A percentile compares a stretch with the other conserved stretches of the same genome.
Conservation (phyloP, 92 coral and sea anemone genomes). For the Palythoa heliodiscus region DNA sequence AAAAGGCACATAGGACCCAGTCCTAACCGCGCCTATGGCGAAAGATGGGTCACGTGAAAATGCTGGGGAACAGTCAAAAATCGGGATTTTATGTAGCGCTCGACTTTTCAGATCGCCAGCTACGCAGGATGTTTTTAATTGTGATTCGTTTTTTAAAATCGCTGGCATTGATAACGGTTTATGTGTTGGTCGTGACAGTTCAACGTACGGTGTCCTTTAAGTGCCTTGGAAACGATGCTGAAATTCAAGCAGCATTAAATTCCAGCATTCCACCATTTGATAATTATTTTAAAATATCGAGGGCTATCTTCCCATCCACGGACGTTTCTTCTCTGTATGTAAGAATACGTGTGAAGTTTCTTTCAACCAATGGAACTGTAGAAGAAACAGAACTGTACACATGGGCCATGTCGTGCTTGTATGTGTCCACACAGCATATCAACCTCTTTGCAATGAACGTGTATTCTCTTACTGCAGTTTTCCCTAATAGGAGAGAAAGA, state of each 20-base stretch:
- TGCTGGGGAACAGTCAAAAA: no score
- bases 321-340: slow-evolving; percentile 26
- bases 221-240: slow-evolving; percentile 27
- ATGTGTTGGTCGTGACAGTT: neutral
- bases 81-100: no score
- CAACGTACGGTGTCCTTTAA: neutral
- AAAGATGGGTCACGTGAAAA: no score
- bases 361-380: neutral
- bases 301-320: slow-evolving; percentile 24
- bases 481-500: slow-evolving; percentile 24
- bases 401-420: slow-evolving; percentile 34
- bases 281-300: slow-evolving; percentile 24
- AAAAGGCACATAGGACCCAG: no score
- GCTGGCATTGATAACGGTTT: neutral
- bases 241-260: neutral
- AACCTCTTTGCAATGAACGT: slow-evolving; percentile 23
- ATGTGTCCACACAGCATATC: slow-evolving; percentile 22
- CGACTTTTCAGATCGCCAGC: no score
- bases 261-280: slow-evolving; percentile 21
- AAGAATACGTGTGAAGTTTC: slow-evolving; percentile 26
- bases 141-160: neutral
- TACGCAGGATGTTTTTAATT: no score
- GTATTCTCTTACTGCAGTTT: slow-evolving; percentile 31
- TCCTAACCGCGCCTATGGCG: no score
- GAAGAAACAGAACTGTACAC: neutral